Evolutionary conservation across 2,888 invertebrate genomes (phyloP), one percentile per base, ranked within the genome.

Genomic region (Microplitis deprimator): DNA sequence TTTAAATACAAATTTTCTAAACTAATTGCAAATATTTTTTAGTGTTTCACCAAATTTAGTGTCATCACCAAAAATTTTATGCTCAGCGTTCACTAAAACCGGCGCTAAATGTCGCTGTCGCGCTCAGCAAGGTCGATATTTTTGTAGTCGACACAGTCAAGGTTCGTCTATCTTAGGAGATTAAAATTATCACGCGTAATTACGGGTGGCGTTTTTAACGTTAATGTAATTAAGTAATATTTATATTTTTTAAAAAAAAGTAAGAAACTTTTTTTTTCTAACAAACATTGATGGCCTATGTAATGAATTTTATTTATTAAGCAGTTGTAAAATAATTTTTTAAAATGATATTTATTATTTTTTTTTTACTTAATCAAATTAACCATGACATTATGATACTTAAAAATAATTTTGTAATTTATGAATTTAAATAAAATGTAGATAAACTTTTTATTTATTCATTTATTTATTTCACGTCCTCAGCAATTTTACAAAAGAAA

Each of bases 61-160:
- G 5, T 13, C 60, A 1, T n/a, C 76, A 10, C 50, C 79, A 5
- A 83, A 78, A 77, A 3, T n/a, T 13, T 39, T 80, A n/a, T 88
- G 88, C 76, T 79, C 68, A 5, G 88, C 83, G 50, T 60, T 79
- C 60, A 88, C 88, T 13, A 84, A 83, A 80, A 85, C 76, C 20
- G 88, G 87, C 29, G 84, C 80, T 38, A 82, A 79, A 65, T 88
- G 88, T 79, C 83, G 87, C 17, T 50, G 81, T 1, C 59, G 76
- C 5, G 79, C 85, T 6, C 77, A 64, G 6, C 71, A 13, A 7
- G 87, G 85, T 0, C 79, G 78, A 68, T 65, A 73, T 50, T 85
- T 79, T 70, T 88, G 88, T 59, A 68, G 73, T 0, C 85, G 81
- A 50, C 88, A 88, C 71, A 69, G 73, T 60, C 75, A 71, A 5